A percentile compares a stretch with the other conserved stretches of the same genome.
These are phyloP conservation scores for Falco punctatus DNA, from an alignment of 2,113 vertebrate genomes.

Conservation along the genomic window DNA sequence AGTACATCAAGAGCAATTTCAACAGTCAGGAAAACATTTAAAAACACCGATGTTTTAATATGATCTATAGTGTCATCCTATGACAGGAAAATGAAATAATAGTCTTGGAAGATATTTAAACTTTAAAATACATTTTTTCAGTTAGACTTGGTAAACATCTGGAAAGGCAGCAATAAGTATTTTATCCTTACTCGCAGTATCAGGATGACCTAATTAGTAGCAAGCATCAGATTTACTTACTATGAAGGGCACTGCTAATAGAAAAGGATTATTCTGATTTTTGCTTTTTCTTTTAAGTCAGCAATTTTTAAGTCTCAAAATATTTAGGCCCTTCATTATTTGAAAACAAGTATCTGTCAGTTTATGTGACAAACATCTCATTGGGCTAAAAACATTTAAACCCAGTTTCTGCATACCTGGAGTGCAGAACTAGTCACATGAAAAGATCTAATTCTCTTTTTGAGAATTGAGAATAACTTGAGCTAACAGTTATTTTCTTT, in stretches of 20 bases:
- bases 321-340: not conserved
- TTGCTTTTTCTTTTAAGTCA: not conserved
- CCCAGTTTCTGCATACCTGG: not conserved
- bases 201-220: not conserved
- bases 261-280: not conserved
- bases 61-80: not conserved
- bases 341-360: not conserved
- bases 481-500: not conserved
- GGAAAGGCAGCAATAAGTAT: not conserved
- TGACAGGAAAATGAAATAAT: not conserved
- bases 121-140: not conserved
- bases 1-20: not conserved
- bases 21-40: not conserved
- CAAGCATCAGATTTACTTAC: not conserved
- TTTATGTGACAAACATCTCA: not conserved
- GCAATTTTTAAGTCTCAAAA: not conserved
- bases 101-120: not conserved
- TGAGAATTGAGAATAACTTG: not conserved
- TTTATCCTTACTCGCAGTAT: not conserved
- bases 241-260: not conserved
- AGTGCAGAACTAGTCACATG: not conserved
- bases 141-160: not conserved
- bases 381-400: not conserved
- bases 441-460: not conserved
- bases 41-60: not conserved